Conservation (phyloP, 2,113 vertebrate species). For the Zosterops borbonicus region DNA sequence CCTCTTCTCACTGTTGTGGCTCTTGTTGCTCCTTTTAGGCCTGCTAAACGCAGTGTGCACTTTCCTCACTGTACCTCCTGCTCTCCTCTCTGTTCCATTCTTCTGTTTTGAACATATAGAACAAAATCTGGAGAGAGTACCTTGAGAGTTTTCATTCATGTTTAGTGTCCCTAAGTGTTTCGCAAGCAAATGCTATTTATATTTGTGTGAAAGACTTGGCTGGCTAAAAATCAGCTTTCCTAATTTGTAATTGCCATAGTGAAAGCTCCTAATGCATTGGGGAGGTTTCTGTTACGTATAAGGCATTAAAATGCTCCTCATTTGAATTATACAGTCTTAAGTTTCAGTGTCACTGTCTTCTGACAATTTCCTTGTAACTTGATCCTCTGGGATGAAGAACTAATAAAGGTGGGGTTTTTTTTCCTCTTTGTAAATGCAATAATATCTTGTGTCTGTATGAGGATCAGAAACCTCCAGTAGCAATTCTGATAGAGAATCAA, state of each 20-base stretch:
- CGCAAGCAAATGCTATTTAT: background rate
- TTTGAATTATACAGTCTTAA: background rate
- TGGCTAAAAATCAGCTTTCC: background rate
- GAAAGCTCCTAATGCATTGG: background rate
- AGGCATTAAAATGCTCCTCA: background rate
- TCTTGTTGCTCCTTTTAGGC: background rate
- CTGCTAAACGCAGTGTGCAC: background rate
- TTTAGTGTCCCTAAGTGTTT: background rate
- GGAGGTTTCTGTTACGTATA: background rate
- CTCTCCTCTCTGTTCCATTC: background rate
- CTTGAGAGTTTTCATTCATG: background rate
- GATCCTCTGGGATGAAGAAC: background rate
- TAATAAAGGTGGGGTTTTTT: rapidly evolving
- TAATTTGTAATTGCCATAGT: background rate
- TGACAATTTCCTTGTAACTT: background rate
- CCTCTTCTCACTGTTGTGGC: background rate
- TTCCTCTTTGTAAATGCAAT: background rate
- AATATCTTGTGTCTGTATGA: background rate
- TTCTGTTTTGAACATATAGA: background rate
- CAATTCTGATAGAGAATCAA: background rate
- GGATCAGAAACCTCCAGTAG: background rate
- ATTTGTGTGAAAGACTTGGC: background rate
- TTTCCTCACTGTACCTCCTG: background rate
- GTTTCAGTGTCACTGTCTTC: background rate
- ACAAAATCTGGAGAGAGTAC: background rate